These are phyloP conservation scores for Leucoraja erinaceus DNA, from an alignment of 2,113 vertebrate species.

Conservation along the genomic window DNA sequence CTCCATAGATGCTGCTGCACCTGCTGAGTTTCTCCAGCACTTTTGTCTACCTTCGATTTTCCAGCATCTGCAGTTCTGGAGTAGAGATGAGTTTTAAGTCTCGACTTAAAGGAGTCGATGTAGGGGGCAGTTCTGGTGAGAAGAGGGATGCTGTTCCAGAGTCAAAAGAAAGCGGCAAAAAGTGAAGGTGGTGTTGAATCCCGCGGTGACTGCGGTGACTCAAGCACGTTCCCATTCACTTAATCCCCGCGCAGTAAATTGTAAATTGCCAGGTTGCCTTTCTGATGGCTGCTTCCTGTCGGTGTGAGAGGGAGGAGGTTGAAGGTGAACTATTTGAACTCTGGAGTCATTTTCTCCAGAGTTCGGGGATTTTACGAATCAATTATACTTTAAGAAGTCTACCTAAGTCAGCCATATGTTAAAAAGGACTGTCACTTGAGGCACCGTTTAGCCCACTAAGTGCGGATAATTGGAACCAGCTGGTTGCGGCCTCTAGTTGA, in stretches of 20 bases:
- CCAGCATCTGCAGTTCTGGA: no score
- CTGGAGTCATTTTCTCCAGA: background rate
- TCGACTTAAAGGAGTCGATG: no score
- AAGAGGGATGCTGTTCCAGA: no score
- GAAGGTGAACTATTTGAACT: conserved; percentile 12
- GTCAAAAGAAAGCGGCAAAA: no score
- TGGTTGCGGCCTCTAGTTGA: background rate
- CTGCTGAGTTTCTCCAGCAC: no score
- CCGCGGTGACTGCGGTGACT: background rate
- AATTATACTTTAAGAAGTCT: conserved; percentile 11
- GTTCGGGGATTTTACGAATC: background rate
- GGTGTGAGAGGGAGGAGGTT: background rate
- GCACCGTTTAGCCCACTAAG: background rate
- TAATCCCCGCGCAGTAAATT: background rate
- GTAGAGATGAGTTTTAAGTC: no score
- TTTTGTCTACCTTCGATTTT: no score
- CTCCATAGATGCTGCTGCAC: no score
- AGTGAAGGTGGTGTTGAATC: background rate
- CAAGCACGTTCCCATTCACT: background rate
- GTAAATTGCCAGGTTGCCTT: background rate
- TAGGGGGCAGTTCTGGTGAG: no score
- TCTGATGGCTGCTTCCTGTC: background rate
- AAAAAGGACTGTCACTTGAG: background rate
- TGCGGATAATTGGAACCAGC: conserved; percentile 15
- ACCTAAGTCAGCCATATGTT: background rate